Evolutionary conservation across 1,140 invertebrate genomes (phyloP), one percentile per base, ranked within the genome.

Genomic region (Heliconius himera): DNA sequence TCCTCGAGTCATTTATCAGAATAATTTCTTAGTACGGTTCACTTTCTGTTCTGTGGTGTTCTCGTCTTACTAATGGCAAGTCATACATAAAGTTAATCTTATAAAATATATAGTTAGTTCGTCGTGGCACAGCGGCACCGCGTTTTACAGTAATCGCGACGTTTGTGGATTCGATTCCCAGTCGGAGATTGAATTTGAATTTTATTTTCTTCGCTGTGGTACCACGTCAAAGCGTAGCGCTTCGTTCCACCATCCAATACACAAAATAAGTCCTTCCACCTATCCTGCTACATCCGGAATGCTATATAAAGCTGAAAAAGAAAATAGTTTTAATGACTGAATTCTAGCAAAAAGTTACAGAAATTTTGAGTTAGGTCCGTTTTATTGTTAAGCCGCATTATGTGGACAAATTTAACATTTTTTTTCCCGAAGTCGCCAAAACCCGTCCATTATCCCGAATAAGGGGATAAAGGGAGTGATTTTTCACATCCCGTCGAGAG

Each of bases 401-500:
- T 66, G 54, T 60, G 60, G 22, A 66, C 60, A 66, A 66, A 66
- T 66, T 66, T 66, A 66, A 13, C 60, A 66, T 66, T 66, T 66
- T 66, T 66, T 66, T 60, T 60, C 16, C 18, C 60, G 60, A 66
- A 66, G 60, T 66, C 60, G 3, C 60, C 60, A 8, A 66, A 66
- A 66, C 60, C 60, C 60, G 22, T 66, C 60, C 60, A 66, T 66
- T 66, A 66, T 66, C 60, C 60, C 60, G 60, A 66, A 66, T 66
- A 66, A 66, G 60, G 26, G 60, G 60, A 66, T 66, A 66, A 66
- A 66, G 22, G 22, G 60, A 66, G 60, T 66, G 60, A 66, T 66
- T 66, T 66, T 66, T 66, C 60, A 66, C 60, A 66, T 66, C 60
- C 60, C 60, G 60, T 66, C 60, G 60, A 66, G 60, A 66, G 60